phyloP scores from a whole-genome alignment of 2,888 invertebrate genomes.

The Lepidocyrtoides sp. region DNA sequence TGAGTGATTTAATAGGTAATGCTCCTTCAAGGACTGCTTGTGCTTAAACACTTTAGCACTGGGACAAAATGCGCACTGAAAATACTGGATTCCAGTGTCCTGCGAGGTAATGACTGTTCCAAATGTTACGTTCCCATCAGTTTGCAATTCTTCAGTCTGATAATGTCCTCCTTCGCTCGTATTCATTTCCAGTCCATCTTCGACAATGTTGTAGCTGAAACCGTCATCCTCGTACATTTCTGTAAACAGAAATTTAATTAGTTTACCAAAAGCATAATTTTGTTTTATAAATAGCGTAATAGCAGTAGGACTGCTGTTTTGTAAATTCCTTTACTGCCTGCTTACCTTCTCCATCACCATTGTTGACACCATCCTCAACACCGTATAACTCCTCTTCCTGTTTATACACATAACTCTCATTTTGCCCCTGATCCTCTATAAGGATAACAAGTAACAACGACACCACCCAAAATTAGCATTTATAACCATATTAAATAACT shows the following conservation, averaged over 20 bases:
- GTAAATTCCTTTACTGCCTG: too few relatives aligned
- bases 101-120: constrained; percentile 67
- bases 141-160: constrained; percentile 63
- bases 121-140: constrained; percentile 74
- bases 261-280: too few relatives aligned
- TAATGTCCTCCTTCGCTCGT: constrained; percentile 11
- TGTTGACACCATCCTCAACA: constrained; percentile 13
- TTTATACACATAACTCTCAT: constrained; percentile 45
- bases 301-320: too few relatives aligned
- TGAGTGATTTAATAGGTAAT: constrained; percentile 69
- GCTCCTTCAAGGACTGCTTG: constrained; percentile 66
- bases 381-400: constrained; percentile 54
- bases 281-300: too few relatives aligned
- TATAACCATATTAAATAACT: too few relatives aligned
- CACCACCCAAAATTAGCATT: neutral
- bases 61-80: constrained; percentile 71
- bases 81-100: constrained; percentile 66
- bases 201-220: constrained; percentile 47
- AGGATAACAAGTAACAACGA: constrained; percentile 4
- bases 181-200: constrained; percentile 48
- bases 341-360: constrained; percentile 52
- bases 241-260: neutral
- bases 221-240: constrained; percentile 64
- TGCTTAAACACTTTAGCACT: constrained; percentile 72
- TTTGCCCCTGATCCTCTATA: constrained; percentile 61